Base-by-base conservation (phyloP, 1,140 invertebrate species). In the Megalonaias nervosa region DNA sequence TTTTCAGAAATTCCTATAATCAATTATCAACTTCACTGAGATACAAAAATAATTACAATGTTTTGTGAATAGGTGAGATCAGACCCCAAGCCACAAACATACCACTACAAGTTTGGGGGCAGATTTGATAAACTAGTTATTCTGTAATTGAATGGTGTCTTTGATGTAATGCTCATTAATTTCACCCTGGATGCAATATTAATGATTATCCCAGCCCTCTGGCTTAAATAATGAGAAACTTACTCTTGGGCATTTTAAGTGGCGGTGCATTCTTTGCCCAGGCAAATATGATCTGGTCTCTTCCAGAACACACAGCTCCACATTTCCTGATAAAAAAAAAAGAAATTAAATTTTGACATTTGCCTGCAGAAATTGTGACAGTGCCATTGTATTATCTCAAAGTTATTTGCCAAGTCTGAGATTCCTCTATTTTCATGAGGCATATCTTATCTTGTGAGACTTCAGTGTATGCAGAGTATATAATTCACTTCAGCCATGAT, bases 261-360 rank as follows among this genome's bases (percentile, higher is more conserved):
- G 93, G 93, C 6, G 97, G 97, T 1, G 98, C 98, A 91, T 99
- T 96, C 87, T 96, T 93, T 5, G 97, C 98, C 98, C 98, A 99
- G 0, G 98, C 98, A 91, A 99, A 99, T 23, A 99, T 93, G 79
- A 99, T 96, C 94, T 84, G 75, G 26, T 78, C 81, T 56, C 77
- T 68, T 16, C 81, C 79, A 48, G 76, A 69, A 77, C 87, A 89
- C 15, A 85, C 81, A 4, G 71, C 26, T 14, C 86, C 81, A 76
- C 86, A 87, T 26, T 76, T 66, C 86, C 86, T 87, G 78, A 17
- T 82, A 75, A 31, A 62, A 70, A 72, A n/a, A 67, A 68, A 78
- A 66, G 4, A 9, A 48, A 48, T 48, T 48, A 48, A 48, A 9
- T 48, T 48, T 48, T 6, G 11, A 48, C 0, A 0, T 48, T 48